Percentiles rank a stretch among this genome's conserved stretches.
Evolutionary conservation across 2,888 invertebrate genomes (phyloP).

Genomic region (Microplitis deprimator): DNA sequence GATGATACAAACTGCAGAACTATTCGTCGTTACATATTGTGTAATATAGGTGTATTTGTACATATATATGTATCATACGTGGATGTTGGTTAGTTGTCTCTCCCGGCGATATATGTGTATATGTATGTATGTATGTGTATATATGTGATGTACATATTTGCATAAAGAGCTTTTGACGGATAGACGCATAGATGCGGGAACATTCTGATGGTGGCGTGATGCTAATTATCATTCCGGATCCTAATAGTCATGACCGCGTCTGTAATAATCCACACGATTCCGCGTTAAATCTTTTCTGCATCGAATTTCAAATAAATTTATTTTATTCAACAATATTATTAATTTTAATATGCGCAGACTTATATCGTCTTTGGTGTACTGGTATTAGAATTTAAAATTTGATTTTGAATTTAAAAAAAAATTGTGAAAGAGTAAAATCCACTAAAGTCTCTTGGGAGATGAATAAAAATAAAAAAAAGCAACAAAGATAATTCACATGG

Average conservation of each 20-base stretch:
- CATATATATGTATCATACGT: conserved; percentile 33
- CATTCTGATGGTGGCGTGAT: conserved; percentile 52
- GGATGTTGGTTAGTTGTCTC: conserved; percentile 35
- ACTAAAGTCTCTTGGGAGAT: conserved; percentile 4
- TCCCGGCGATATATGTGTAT: conserved; percentile 20
- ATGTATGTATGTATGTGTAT: not conserved
- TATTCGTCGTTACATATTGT: conserved; percentile 25
- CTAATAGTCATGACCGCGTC: conserved; percentile 39
- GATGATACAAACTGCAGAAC: conserved; percentile 40
- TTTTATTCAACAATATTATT: no score
- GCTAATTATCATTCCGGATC: conserved; percentile 53
- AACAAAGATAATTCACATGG: conserved; percentile 58
- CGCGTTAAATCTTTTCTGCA: conserved; percentile 2
- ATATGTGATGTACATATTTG: conserved; percentile 45
- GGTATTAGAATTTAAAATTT: no score
- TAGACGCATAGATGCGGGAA: conserved; percentile 45
- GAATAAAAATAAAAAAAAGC: conserved; percentile 49
- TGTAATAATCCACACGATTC: not conserved
- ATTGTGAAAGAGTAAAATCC: not conserved
- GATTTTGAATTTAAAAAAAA: no score
- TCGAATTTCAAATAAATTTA: no score
- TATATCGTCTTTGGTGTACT: no score
- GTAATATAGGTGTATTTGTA: conserved; percentile 23
- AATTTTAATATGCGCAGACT: no score
- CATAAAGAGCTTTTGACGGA: conserved; percentile 49